Conservation (phyloP, 2,113 vertebrate genomes). For the Crotalus tigris region DNA sequence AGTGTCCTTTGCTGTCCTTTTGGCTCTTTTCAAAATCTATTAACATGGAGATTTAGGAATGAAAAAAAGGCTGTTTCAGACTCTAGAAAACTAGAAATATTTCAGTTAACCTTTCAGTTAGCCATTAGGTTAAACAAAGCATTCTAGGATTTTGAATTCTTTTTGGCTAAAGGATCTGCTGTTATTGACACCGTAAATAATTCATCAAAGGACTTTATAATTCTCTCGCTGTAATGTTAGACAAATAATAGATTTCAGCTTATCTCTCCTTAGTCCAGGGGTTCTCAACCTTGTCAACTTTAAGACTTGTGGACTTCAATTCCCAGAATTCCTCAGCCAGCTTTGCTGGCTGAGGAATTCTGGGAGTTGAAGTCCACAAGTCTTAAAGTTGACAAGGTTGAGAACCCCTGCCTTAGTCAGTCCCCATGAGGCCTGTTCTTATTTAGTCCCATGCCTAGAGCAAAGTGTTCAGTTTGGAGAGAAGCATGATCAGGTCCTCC, state of each 20-base stretch:
- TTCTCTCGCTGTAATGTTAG: not conserved
- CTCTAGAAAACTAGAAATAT: not conserved
- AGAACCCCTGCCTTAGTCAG: not conserved
- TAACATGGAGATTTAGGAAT: not conserved
- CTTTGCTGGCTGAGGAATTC: too few relatives aligned
- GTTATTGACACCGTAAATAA: not conserved
- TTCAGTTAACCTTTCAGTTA: not conserved
- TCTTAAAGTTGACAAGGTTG: too few relatives aligned
- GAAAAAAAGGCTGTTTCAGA: not conserved
- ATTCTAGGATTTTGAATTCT: not conserved
- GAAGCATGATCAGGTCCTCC: not conserved
- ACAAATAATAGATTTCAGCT: not conserved
- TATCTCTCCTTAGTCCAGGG: not conserved
- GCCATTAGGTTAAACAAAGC: not conserved
- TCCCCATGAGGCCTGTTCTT: not conserved
- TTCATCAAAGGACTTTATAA: too few relatives aligned
- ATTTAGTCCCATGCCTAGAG: not conserved
- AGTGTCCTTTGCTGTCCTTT: not conserved
- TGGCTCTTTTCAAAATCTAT: not conserved
- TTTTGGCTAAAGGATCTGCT: not conserved
- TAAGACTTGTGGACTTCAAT: too few relatives aligned
- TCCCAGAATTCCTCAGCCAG: too few relatives aligned
- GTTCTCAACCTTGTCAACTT: too few relatives aligned
- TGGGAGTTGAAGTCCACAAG: too few relatives aligned
- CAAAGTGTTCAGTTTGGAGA: not conserved